Evolutionary conservation across 2,888 invertebrate genomes (phyloP).

Genomic region (Aplocera efformata): DNA sequence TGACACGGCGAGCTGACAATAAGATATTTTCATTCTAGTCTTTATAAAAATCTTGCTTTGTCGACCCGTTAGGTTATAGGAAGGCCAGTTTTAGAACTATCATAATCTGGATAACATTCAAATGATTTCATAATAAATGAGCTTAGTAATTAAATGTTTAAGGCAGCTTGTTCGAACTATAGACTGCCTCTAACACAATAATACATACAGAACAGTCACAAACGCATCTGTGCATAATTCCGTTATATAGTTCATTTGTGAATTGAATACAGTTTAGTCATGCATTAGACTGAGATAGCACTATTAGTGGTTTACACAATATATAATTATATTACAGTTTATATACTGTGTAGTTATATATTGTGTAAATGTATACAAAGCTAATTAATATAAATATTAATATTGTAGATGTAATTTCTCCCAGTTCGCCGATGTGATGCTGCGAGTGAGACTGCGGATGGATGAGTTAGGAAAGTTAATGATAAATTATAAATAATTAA

Average conservation of each 20-base stretch:
- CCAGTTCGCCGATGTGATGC: slow-evolving; percentile 55
- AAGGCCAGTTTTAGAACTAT: slow-evolving; percentile 19
- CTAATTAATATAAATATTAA: slow-evolving; percentile 27
- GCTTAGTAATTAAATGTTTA: slow-evolving; percentile 14
- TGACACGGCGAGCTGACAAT: slow-evolving; percentile 74
- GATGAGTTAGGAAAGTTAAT: slow-evolving; percentile 61
- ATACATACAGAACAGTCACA: slow-evolving; percentile 24
- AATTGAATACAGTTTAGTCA: slow-evolving; percentile 49
- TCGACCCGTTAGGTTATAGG: slow-evolving; percentile 36
- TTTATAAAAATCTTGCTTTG: slow-evolving; percentile 62
- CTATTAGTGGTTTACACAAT: slow-evolving; percentile 37
- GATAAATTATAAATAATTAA: slow-evolving; percentile 74
- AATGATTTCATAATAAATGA: slow-evolving; percentile 12
- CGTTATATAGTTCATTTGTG: slow-evolving; percentile 2
- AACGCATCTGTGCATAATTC: slow-evolving; percentile 27
- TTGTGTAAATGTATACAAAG: slow-evolving; percentile 35
- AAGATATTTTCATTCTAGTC: slow-evolving; percentile 70
- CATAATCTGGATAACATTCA: slow-evolving; percentile 20
- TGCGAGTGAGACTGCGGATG: slow-evolving; percentile 62
- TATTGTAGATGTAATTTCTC: slow-evolving; percentile 54
- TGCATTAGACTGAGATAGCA: slow-evolving; percentile 70
- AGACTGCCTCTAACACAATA: slow-evolving; percentile 10
- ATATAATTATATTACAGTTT: slow-evolving; percentile 49
- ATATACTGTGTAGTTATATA: slow-evolving; percentile 26
- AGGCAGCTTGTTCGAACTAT: slow-evolving; percentile 16